Conservation (phyloP, 64 coral and sea anemone genomes). For the Montipora efflorescens region DNA sequence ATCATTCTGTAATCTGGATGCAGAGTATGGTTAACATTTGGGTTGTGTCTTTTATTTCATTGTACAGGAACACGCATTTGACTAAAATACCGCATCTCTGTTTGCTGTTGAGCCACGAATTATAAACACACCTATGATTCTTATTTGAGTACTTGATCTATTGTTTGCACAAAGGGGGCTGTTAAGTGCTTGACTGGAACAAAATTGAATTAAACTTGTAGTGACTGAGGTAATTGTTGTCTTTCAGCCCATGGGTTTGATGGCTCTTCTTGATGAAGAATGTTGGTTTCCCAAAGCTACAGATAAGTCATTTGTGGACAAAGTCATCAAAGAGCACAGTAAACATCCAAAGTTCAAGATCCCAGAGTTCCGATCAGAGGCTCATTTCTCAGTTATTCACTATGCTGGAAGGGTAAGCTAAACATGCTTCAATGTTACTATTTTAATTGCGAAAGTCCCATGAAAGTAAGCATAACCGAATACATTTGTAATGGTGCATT, state of each 20-base stretch:
- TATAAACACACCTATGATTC: no score
- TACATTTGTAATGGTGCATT: no score
- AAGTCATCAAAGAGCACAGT: constrained; percentile 89
- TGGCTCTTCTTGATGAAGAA: constrained; percentile 96
- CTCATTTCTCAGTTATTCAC: constrained; percentile 91
- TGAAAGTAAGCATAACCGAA: no score
- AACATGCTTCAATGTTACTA: no score
- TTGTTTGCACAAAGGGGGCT: not conserved
- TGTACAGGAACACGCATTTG: no score
- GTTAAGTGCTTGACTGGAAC: not conserved
- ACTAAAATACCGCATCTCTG: no score
- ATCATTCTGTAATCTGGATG: no score
- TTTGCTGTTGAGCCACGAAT: no score
- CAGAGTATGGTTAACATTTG: no score
- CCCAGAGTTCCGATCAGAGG: constrained; percentile 93
- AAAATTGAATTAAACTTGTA: not conserved
- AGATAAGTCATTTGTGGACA: constrained; percentile 91
- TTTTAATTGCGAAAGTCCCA: no score
- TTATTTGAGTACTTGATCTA: not conserved
- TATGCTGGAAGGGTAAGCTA: constrained; percentile 90
- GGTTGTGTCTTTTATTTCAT: no score
- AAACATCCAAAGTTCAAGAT: constrained; percentile 90
- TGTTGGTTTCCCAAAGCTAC: constrained; percentile 99
- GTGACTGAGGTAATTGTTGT: not conserved
- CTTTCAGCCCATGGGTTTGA: constrained; percentile 90